These are phyloP conservation scores for Ailurus styani DNA, from an alignment of 2,113 vertebrate species.

Conservation along the genomic window DNA sequence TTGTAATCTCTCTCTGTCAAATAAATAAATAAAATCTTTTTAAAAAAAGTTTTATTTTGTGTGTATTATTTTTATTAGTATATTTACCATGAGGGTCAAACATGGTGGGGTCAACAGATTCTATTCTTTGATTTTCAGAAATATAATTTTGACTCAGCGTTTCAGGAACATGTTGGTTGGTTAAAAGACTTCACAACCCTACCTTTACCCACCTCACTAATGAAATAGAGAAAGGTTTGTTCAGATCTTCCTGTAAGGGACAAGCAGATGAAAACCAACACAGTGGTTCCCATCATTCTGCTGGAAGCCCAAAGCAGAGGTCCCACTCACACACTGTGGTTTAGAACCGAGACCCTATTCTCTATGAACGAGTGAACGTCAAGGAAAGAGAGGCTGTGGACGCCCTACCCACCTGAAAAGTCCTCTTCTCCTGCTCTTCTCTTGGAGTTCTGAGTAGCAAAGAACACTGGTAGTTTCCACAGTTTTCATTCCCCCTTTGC, in stretches of 20 bases:
- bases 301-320: constrained; percentile 86
- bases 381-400: neutral
- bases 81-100: neutral
- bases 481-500: neutral
- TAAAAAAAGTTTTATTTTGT: neutral
- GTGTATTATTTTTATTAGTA: neutral
- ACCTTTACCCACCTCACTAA: neutral
- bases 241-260: constrained; percentile 76
- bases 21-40: too few relatives aligned
- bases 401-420: neutral
- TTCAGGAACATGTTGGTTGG: neutral
- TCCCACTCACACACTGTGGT: constrained; percentile 80
- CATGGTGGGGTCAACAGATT: neutral
- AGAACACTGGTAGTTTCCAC: neutral
- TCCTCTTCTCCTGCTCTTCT: neutral
- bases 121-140: neutral
- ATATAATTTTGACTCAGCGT: neutral
- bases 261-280: constrained; percentile 84
- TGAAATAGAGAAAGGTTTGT: neutral
- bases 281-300: constrained; percentile 81
- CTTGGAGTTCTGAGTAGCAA: neutral
- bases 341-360: constrained; percentile 79
- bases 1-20: too few relatives aligned
- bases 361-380: constrained; percentile 32
- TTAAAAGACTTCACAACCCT: neutral